phyloP scores from a whole-genome alignment of 2,113 vertebrate species.

The Myodes glareolus region DNA sequence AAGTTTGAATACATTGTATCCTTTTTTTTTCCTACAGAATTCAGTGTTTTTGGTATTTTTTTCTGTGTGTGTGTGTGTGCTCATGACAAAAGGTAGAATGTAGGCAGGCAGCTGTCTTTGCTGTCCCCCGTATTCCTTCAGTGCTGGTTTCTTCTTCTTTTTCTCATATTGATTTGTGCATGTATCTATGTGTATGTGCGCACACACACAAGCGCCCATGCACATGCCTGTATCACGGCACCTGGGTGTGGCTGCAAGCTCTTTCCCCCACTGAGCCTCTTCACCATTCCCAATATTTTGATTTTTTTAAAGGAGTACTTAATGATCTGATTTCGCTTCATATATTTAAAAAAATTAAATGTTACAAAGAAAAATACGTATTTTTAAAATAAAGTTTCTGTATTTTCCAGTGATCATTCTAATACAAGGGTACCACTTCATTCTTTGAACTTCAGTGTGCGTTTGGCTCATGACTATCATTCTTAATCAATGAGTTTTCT shows the following conservation, averaged over 20 bases:
- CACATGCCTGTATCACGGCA: background rate
- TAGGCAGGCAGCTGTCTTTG: background rate
- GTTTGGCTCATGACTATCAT: background rate
- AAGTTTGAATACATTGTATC: slow-evolving; percentile 33
- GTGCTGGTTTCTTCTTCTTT: background rate
- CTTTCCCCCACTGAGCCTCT: background rate
- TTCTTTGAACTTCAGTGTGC: background rate
- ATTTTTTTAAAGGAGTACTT: slow-evolving; percentile 32
- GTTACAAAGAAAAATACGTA: background rate
- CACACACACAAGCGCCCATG: background rate
- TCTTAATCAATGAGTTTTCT: background rate
- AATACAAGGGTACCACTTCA: background rate
- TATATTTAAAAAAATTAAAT: slow-evolving; percentile 19
- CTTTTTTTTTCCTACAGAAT: slow-evolving; percentile 34
- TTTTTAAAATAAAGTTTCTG: background rate
- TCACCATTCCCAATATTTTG: background rate
- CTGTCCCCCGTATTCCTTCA: too few species aligned
- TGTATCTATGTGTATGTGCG: background rate
- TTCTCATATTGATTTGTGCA: background rate
- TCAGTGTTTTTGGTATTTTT: background rate
- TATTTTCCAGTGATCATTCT: background rate
- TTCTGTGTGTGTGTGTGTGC: too few species aligned
- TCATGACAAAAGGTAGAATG: too few species aligned
- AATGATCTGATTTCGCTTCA: slow-evolving; percentile 3
- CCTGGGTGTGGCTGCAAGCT: background rate